A percentile compares a stretch with the other conserved stretches of the same genome.
phyloP scores from a whole-genome alignment of 2,113 vertebrate genomes.

The Pedionomus torquatus region DNA sequence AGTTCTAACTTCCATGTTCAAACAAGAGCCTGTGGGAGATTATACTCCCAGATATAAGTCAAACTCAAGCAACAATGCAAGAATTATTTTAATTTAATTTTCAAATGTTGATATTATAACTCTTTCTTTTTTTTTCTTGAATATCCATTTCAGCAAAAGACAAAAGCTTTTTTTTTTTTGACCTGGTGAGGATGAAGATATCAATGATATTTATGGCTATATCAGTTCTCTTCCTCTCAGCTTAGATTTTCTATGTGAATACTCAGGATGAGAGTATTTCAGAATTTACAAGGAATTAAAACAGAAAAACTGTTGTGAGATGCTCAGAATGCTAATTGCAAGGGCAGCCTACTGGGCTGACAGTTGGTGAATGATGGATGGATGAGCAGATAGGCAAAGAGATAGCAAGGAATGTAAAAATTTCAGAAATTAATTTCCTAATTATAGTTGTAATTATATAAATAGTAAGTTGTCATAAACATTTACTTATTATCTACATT shows the following conservation, averaged over 20 bases:
- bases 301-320: not conserved
- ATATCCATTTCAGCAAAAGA: not conserved
- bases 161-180: not conserved
- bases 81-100: not conserved
- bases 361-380: not conserved
- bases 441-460: not conserved
- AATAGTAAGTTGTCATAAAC: not conserved
- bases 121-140: not conserved
- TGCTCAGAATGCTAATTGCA: not conserved
- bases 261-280: not conserved
- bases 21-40: not conserved
- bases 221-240: not conserved
- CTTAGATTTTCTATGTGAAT: not conserved
- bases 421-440: not conserved
- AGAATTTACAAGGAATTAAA: not conserved
- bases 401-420: not conserved
- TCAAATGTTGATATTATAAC: not conserved
- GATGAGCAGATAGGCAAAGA: not conserved
- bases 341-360: not conserved
- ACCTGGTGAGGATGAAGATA: accelerated
- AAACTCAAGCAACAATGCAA: not conserved
- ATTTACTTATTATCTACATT: not conserved
- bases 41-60: not conserved
- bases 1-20: not conserved
- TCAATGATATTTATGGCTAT: not conserved